Evolutionary conservation across 2,888 invertebrate genomes (phyloP).

Genomic region (Drosophila acutilabella): DNA sequence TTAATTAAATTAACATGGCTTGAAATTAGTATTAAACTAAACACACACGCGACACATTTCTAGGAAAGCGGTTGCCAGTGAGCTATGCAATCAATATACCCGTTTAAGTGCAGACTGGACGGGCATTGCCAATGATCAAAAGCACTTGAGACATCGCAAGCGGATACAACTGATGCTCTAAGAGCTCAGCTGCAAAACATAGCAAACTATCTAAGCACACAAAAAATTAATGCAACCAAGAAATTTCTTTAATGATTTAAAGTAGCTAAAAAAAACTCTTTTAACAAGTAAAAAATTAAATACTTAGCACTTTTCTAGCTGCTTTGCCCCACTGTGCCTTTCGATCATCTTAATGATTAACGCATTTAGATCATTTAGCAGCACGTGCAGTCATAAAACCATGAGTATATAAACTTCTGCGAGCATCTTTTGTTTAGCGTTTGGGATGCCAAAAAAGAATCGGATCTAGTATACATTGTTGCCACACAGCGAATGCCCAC

Average conservation of each 20-base stretch:
- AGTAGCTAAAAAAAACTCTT: no score
- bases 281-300: no score
- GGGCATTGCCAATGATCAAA: conserved; percentile 64
- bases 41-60: neutral
- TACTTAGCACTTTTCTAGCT: neutral
- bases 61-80: neutral
- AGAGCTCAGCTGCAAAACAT: conserved; percentile 4
- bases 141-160: conserved; percentile 58
- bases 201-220: neutral
- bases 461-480: conserved; percentile 12
- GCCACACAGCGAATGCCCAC: conserved; percentile 18
- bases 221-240: neutral
- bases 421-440: conserved; percentile 61
- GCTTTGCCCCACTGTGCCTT: neutral
- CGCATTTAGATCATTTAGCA: conserved; percentile 69
- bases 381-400: conserved; percentile 64
- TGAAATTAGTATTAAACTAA: neutral
- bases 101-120: conserved; percentile 4
- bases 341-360: conserved; percentile 65
- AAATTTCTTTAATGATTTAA: no score
- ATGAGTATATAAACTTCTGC: conserved; percentile 7
- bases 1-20: conserved; percentile 2
- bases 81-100: neutral
- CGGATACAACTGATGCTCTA: conserved; percentile 48
- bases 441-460: conserved; percentile 49